These are phyloP conservation scores for Cyclophora punctaria DNA, from an alignment of 2,888 invertebrate species.

Conservation along the genomic window DNA sequence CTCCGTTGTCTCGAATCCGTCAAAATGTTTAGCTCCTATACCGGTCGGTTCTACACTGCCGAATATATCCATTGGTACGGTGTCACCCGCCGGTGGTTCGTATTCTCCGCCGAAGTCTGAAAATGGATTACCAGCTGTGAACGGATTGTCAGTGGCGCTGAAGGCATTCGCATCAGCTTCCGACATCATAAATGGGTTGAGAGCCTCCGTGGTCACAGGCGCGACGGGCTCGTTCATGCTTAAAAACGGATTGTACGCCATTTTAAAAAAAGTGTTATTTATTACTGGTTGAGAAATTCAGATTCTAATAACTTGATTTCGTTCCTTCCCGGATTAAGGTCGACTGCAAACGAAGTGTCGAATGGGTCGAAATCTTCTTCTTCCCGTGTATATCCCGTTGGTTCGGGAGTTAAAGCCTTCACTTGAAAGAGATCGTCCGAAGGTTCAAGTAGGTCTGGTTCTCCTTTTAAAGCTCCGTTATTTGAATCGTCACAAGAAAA, in stretches of 20 bases:
- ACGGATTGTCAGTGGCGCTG: constrained; percentile 79
- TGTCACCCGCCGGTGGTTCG: constrained; percentile 54
- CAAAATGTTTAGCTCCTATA: constrained; percentile 50
- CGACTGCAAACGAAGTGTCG: constrained; percentile 86
- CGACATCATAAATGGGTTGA: constrained; percentile 82
- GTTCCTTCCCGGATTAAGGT: constrained; percentile 83
- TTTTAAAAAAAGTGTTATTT: constrained; percentile 34
- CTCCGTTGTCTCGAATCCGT: constrained; percentile 29
- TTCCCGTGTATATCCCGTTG: constrained; percentile 37
- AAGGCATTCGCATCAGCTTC: constrained; percentile 45
- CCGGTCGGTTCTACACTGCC: constrained; percentile 46
- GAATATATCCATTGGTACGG: constrained; percentile 60
- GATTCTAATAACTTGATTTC: constrained; percentile 86
- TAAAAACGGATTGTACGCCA: constrained; percentile 87
- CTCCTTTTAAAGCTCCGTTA: constrained; percentile 38
- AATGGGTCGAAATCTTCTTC: constrained; percentile 82
- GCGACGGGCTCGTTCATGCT: constrained; percentile 80
- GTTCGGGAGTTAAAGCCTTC: constrained; percentile 83
- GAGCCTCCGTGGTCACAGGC: constrained; percentile 64
- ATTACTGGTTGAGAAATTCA: constrained; percentile 71
- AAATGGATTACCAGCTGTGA: constrained; percentile 82
- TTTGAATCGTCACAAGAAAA: constrained; percentile 73
- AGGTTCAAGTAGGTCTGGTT: constrained; percentile 65
- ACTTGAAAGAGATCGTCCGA: constrained; percentile 75
- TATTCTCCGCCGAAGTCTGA: constrained; percentile 71